phyloP scores from a whole-genome alignment of 2,888 invertebrate genomes.

The Mesorhabditis belari region DNA sequence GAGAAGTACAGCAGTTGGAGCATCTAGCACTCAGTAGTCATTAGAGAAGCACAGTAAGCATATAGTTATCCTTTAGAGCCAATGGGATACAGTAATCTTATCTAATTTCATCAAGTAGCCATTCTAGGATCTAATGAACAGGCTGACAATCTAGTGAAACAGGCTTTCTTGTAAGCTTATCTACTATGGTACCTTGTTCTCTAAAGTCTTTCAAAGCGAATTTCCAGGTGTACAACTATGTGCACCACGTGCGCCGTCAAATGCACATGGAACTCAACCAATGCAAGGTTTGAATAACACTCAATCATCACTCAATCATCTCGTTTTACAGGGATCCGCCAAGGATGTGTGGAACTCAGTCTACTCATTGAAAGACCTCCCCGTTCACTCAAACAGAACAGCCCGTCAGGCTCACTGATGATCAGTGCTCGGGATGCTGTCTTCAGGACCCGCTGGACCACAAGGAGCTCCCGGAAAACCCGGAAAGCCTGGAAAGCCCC shows the following conservation, averaged over 20 bases:
- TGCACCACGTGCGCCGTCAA: slow-evolving; percentile 37
- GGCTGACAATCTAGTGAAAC: neutral
- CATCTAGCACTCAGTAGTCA: too few species aligned
- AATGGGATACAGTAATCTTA: too few species aligned
- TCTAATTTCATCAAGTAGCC: too few species aligned
- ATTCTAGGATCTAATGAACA: neutral
- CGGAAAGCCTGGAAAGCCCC: slow-evolving; percentile 40
- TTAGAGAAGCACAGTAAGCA: neutral
- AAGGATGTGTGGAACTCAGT: slow-evolving; percentile 38
- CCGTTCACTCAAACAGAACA: slow-evolving; percentile 34
- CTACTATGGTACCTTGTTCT: slow-evolving; percentile 13
- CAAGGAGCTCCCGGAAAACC: slow-evolving; percentile 36
- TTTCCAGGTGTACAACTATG: slow-evolving; percentile 32
- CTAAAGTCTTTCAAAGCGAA: slow-evolving; percentile 13
- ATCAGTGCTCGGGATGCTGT: slow-evolving; percentile 40
- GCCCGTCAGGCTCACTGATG: slow-evolving; percentile 30
- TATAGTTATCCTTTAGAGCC: too few species aligned
- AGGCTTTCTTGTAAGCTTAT: neutral
- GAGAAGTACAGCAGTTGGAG: too few species aligned
- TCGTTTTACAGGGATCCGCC: slow-evolving; percentile 26
- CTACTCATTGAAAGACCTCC: slow-evolving; percentile 34
- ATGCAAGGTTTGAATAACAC: slow-evolving; percentile 20
- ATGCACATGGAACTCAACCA: slow-evolving; percentile 36
- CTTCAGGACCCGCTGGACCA: slow-evolving; percentile 41
- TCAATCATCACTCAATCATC: neutral